Evolutionary conservation across 1,140 invertebrate genomes (phyloP).

Genomic region (Mylabris phalerata): DNA sequence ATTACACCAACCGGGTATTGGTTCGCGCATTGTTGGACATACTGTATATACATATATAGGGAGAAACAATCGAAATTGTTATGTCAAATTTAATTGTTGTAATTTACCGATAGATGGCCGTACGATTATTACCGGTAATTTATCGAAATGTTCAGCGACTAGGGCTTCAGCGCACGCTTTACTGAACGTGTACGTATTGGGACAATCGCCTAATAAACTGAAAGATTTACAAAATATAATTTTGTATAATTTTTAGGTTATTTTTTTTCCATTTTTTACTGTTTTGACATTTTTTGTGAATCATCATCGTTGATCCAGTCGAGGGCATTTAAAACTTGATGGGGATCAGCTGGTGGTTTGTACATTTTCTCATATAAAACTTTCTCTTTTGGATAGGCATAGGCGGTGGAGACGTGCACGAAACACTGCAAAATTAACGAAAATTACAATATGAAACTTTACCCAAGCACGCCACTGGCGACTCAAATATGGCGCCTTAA

Average conservation of each 20-base stretch:
- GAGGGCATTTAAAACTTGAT: slow-evolving; percentile 80
- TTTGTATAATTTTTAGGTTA: background rate
- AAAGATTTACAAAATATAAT: background rate
- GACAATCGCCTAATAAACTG: slow-evolving; percentile 38
- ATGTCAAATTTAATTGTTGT: background rate
- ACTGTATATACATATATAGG: background rate
- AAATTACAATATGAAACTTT: too few species aligned
- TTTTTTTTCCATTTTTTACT: background rate
- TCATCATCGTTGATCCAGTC: slow-evolving; percentile 80
- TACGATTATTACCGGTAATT: slow-evolving; percentile 41
- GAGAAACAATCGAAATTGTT: too few species aligned
- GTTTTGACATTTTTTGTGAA: background rate
- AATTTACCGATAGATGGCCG: slow-evolving; percentile 48
- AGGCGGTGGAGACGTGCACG: slow-evolving; percentile 60
- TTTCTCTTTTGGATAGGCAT: slow-evolving; percentile 56
- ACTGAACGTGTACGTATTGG: slow-evolving; percentile 89
- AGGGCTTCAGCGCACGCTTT: slow-evolving; percentile 74
- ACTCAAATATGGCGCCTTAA: too few species aligned
- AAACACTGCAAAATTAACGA: slow-evolving; percentile 9
- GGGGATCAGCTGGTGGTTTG: slow-evolving; percentile 78
- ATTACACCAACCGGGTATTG: slow-evolving; percentile 84
- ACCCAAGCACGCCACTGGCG: too few species aligned
- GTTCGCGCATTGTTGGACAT: slow-evolving; percentile 63
- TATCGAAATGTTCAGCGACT: slow-evolving; percentile 26
- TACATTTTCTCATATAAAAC: slow-evolving; percentile 52